phyloP scores from a whole-genome alignment of 92 coral and sea anemone genomes.

The Blastomussa wellsi region DNA sequence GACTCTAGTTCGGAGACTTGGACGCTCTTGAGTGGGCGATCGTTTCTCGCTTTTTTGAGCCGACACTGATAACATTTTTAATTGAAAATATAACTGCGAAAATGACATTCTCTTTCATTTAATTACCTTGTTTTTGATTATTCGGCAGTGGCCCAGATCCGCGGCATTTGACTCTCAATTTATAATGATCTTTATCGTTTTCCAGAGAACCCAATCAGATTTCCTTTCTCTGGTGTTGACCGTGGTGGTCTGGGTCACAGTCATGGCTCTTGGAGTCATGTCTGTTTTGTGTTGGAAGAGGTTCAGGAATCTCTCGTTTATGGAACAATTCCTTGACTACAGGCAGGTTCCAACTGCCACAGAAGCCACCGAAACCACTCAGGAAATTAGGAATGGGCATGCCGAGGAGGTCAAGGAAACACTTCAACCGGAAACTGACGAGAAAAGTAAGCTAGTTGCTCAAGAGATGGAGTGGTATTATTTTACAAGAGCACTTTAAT shows the following conservation, averaged over 20 bases:
- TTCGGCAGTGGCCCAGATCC: background rate
- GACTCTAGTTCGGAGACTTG: too few species aligned
- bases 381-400: conserved; percentile 56
- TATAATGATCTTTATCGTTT: background rate
- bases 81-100: too few species aligned
- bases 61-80: background rate
- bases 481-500: background rate
- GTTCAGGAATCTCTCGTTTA: conserved; percentile 75
- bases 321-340: conserved; percentile 90
- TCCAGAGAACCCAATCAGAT: conserved; percentile 18
- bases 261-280: conserved; percentile 68
- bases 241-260: conserved; percentile 48
- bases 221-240: conserved; percentile 65
- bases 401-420: conserved; percentile 49
- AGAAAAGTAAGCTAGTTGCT: conserved; percentile 10
- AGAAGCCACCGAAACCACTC: conserved; percentile 61
- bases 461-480: background rate
- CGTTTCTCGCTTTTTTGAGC: background rate
- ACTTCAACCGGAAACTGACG: conserved; percentile 32
- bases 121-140: background rate
- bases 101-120: too few species aligned
- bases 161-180: background rate
- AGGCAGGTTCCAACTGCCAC: conserved; percentile 73
- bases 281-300: conserved; percentile 87
- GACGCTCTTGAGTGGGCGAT: too few species aligned